Evolutionary conservation across 2,797 vertebrate genomes (phyloP), one percentile per base, ranked within the genome.

Genomic region (Echiichthys vipera): DNA sequence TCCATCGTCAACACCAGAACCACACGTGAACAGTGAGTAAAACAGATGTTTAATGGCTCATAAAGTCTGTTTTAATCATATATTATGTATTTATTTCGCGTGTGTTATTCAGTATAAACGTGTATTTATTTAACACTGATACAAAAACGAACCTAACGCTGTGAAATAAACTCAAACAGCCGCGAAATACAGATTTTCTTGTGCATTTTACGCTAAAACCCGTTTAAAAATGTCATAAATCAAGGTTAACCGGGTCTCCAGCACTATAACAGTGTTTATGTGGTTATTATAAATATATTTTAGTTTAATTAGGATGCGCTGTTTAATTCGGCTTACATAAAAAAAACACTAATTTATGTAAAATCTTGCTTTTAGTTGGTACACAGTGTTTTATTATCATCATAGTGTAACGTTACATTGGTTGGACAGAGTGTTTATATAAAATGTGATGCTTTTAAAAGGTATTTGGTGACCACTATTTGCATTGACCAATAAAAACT

Each of bases 1-100:
- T 50, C 7, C 14, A 1, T 14, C 55, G n/a, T 63, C 71, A 77
- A 80, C 69, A 66, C 40, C 45, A 50, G 43, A 53, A 57, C 25
- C 1, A 0, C 70, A 73, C 66, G 76, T 64, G 50, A 61, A 32
- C 30, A 15, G 81, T 78, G 20, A 43, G 84, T 64, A 5, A 8
- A 40, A 2, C 18, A 0, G 1, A 3, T 0, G 14, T 5, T 24
- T 20, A 32, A 27, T n/a, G 53, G 4, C 5, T 18, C 2, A 2
- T 20, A 20, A 64, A 39, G 0, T 13, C 3, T 13, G 18, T 27
- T 32, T 29, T 5, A 66, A 56, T 20, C 0, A 1, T 2, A 11
- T 5, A 2, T 4, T 0, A 1, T 22, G 17, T 1, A 1, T 1
- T 34, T 51, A 0, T 49, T 29, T n/a, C 2, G 3, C 0, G 0